phyloP scores from a whole-genome alignment of 2,797 vertebrate genomes.

The Varecia variegata region DNA sequence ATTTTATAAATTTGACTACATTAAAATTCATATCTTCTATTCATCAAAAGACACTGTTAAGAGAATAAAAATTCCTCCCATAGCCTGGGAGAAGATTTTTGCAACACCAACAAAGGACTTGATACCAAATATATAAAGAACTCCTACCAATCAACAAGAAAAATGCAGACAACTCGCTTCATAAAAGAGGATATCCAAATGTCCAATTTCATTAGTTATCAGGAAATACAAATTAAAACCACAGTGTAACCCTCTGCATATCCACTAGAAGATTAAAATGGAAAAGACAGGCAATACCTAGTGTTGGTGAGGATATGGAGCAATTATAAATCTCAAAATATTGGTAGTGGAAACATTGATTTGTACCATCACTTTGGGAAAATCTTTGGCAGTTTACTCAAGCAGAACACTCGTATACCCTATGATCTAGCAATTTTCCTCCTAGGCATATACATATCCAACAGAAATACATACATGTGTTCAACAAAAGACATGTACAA shows the following conservation, averaged over 20 bases:
- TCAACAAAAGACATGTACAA: not conserved
- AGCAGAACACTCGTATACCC: not conserved
- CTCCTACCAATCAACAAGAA: not conserved
- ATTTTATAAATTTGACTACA: not conserved
- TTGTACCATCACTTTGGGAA: not conserved
- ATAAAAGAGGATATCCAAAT: not conserved
- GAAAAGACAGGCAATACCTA: not conserved
- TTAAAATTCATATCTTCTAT: not conserved
- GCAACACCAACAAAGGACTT: not conserved
- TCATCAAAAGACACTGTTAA: not conserved
- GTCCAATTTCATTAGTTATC: not conserved
- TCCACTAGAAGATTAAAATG: not conserved
- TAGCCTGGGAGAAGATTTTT: not conserved
- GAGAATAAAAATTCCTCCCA: not conserved
- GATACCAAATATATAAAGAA: not conserved
- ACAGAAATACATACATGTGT: not conserved
- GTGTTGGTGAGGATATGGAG: not conserved
- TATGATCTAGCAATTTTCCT: not conserved
- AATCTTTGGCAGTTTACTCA: not conserved
- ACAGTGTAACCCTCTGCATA: not conserved
- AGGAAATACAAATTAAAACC: not conserved
- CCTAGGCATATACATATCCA: not conserved
- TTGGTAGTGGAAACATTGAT: not conserved
- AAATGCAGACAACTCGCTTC: not conserved
- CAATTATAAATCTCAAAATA: not conserved